These are phyloP conservation scores for Desmophyllum pertusum DNA, from an alignment of 92 coral and sea anemone genomes.

Conservation along the genomic window DNA sequence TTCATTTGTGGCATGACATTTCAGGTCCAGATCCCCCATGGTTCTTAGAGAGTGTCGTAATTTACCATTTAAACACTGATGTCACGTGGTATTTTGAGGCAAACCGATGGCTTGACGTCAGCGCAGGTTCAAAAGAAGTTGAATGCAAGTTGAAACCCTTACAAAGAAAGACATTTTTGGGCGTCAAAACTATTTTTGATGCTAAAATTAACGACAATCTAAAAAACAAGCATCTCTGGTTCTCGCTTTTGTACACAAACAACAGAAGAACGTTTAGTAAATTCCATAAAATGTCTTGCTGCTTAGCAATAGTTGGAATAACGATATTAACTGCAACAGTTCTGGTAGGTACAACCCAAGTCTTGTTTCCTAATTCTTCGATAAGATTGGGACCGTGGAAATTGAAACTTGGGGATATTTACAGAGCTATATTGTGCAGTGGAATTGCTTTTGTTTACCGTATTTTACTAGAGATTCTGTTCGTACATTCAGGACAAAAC, in stretches of 20 bases:
- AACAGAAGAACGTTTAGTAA: conserved; percentile 49
- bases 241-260: conserved; percentile 51
- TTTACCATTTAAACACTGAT: conserved; percentile 71
- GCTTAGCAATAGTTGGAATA: conserved; percentile 44
- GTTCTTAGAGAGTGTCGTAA: conserved; percentile 68
- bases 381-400: conserved; percentile 56
- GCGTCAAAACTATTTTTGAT: conserved; percentile 55
- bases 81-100: conserved; percentile 72
- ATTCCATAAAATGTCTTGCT: conserved; percentile 52
- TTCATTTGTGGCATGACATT: conserved; percentile 78
- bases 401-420: conserved; percentile 45
- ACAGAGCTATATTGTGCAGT: conserved; percentile 53
- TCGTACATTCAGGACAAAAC: conserved; percentile 35
- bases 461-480: conserved; percentile 45
- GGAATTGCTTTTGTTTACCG: conserved; percentile 56
- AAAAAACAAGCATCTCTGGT: conserved; percentile 62
- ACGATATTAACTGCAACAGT: conserved; percentile 41
- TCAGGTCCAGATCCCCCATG: conserved; percentile 76
- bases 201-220: conserved; percentile 47
- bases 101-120: conserved; percentile 78
- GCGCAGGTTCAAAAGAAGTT: conserved; percentile 56
- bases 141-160: conserved; percentile 62
- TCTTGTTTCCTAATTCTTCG: conserved; percentile 19
- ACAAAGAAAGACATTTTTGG: conserved; percentile 44
- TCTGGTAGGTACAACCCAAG: conserved; percentile 30